A percentile compares a stretch with the other conserved stretches of the same genome.
These are phyloP conservation scores for Escarpia spicata DNA, from an alignment of 2,888 invertebrate genomes.

Conservation along the genomic window DNA sequence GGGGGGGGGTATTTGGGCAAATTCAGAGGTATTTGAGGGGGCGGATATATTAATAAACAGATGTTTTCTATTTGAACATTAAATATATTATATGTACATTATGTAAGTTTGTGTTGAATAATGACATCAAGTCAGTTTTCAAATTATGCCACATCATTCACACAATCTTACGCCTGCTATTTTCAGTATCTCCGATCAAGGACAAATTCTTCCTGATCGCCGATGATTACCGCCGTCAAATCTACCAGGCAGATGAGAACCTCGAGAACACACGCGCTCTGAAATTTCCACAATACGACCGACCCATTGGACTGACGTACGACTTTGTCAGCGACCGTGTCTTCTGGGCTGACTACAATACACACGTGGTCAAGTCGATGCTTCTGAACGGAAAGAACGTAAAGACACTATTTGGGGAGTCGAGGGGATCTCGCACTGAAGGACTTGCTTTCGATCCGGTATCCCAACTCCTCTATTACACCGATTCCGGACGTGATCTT, in stretches of 20 bases:
- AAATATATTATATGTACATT: too few relatives aligned
- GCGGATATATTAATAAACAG: too few relatives aligned
- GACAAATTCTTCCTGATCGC: conserved; percentile 35
- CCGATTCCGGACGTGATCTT: conserved; percentile 52
- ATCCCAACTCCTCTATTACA: conserved; percentile 56
- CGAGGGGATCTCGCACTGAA: conserved; percentile 49
- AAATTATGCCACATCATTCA: not conserved
- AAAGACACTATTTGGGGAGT: not conserved
- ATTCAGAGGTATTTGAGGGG: too few relatives aligned
- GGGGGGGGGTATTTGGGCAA: too few relatives aligned
- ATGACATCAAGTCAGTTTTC: conserved; percentile 24
- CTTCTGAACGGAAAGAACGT: conserved; percentile 45
- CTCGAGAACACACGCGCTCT: conserved; percentile 27
- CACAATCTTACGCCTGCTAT: not conserved
- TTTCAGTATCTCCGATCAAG: conserved; percentile 23
- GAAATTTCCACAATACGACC: conserved; percentile 34
- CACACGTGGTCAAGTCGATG: conserved; percentile 49
- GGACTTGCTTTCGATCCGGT: conserved; percentile 56
- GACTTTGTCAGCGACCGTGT: conserved; percentile 80
- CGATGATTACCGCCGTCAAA: conserved; percentile 33
- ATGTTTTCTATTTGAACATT: too few relatives aligned
- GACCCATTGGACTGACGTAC: conserved; percentile 83
- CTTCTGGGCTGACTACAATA: conserved; percentile 80
- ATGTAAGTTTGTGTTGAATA: too few relatives aligned
- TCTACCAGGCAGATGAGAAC: conserved; percentile 30